Base-by-base conservation (phyloP, 37 sponge, comb jelly and placozoan genomes). In the Spongia lamella region DNA sequence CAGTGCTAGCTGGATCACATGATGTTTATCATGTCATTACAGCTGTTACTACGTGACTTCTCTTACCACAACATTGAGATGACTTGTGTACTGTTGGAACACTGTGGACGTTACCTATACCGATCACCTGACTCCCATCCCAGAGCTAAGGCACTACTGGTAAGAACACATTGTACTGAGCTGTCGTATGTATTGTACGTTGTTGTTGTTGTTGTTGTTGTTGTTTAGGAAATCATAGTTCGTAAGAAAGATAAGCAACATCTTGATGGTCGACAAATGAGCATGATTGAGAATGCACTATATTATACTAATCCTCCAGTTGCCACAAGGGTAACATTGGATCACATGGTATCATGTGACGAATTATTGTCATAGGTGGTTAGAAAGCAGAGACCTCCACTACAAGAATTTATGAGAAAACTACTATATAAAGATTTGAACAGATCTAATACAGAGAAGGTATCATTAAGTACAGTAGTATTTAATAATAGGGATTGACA, bases 251-350 rank as follows among this genome's bases (percentile, higher is more conserved):
- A 22, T 11, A 88, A 89, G 17, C 91, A 82, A 62, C 95, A 94
- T 51, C 59, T 97, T 17, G 92, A 90, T 56, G 77, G 82, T 13
- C 84, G 92, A 0, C 86, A 97, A 63, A 76, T 80, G 26, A 82
- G 84, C 39, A 80, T 97, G 88, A 85, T 97, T 1, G 98, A 97
- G 80, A 93, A 94, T 72, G 98, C 98, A 1, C 73, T 90, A 74
- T 92, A 94, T 76, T 88, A 92, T 33, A 84, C 90, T 61, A 89
- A 92, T 72, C 98, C 98, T 40, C 95, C 98, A 22, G 92, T 82
- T 40, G 75, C 58, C 13, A 27, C 78, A 7, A 59, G 73, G 70
- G 86, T 84, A 33, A 29, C 19, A 7, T 21, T 30, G 22, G 72
- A 65, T 1, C 7, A 27, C 19, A n/a, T n/a, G n/a, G n/a, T n/a